Conservation (phyloP, 2,113 vertebrate genomes). For the western clawed frog (Xenopus tropicalis) region DNA sequence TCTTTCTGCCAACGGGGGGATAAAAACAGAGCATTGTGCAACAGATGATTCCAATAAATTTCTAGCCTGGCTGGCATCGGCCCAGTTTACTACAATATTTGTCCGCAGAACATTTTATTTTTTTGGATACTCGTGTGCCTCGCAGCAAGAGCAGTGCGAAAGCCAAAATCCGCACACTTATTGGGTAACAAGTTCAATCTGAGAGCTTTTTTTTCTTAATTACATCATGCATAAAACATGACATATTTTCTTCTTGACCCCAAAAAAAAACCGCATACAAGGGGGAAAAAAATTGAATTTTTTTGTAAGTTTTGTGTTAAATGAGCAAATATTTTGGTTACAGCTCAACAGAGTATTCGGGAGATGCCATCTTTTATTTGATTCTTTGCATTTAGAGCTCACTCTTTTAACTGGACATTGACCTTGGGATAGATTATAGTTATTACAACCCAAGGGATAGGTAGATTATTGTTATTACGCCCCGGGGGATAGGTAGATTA, state of each 20-base stretch:
- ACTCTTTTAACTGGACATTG: background rate
- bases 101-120: constrained; percentile 26
- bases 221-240: constrained; percentile 26
- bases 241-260: background rate
- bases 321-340: background rate
- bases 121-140: constrained; percentile 32
- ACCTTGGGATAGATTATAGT: too few species aligned
- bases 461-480: too few species aligned
- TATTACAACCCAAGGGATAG: too few species aligned
- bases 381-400: background rate
- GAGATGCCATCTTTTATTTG: background rate
- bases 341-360: background rate
- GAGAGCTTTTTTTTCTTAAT: constrained; percentile 15
- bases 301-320: background rate
- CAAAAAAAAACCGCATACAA: background rate
- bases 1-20: constrained; percentile 18
- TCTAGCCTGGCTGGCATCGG: constrained; percentile 1
- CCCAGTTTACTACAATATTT: constrained; percentile 35
- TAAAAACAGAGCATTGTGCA: constrained; percentile 20
- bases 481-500: too few species aligned
- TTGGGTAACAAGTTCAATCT: constrained; percentile 31
- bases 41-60: constrained; percentile 40
- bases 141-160: constrained; percentile 10
- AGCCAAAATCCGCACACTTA: constrained; percentile 38
- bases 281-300: background rate